A percentile compares a stretch with the other conserved stretches of the same genome.
phyloP scores from a whole-genome alignment of 2,113 vertebrate genomes.

The Ptychochromis oligacanthus region DNA sequence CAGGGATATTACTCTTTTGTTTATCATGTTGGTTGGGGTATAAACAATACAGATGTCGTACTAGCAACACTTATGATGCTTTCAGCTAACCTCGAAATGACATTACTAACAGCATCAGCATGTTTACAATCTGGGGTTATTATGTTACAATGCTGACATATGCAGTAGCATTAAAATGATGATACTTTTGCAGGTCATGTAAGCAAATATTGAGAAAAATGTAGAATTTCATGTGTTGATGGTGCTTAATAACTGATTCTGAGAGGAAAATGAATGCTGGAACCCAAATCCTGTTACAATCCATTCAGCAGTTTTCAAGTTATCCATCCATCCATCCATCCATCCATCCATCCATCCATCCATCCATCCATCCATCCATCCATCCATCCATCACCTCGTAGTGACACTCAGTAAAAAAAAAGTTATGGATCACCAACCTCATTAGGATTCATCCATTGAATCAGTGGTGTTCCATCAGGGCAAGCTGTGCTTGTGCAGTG shows the following conservation, averaged over 20 bases:
- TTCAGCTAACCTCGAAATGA: background rate
- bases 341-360: no score
- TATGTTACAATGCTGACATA: background rate
- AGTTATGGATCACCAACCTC: no score
- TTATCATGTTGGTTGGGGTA: background rate
- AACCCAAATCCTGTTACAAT: background rate
- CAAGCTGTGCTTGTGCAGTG: no score
- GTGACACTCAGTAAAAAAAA: no score
- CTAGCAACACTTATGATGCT: background rate
- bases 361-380: no score
- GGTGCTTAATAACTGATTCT: background rate
- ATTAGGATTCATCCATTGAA: no score
- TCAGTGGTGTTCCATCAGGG: no score
- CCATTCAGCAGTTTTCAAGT: no score
- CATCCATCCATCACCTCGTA: no score
- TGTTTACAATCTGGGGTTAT: background rate
- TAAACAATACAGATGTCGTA: background rate
- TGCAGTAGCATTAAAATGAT: background rate
- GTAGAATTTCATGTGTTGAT: background rate
- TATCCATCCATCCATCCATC: no score
- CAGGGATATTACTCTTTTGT: background rate
- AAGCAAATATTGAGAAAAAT: background rate
- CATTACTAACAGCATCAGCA: background rate
- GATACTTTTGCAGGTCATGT: background rate
- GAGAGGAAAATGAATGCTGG: background rate